These are phyloP conservation scores for Peromyscus attwateri DNA, from an alignment of 2,797 vertebrate genomes.

Conservation along the genomic window DNA sequence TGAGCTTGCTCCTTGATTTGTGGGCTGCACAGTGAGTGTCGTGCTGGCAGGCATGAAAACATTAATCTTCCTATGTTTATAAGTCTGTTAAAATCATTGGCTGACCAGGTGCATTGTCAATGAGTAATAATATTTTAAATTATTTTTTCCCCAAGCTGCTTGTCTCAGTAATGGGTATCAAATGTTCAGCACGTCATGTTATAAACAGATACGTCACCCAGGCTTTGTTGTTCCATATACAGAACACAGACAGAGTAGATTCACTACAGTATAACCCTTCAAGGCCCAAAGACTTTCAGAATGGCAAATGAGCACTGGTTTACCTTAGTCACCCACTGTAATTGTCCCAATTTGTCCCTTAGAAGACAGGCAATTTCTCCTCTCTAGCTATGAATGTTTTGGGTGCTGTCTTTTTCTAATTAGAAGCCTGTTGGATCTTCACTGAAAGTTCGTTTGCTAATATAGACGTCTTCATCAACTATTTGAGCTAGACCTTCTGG, in stretches of 20 bases:
- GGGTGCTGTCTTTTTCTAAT: background rate
- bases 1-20: background rate
- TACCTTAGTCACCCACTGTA: background rate
- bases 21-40: background rate
- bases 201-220: background rate
- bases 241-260: background rate
- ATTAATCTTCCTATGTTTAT: background rate
- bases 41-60: background rate
- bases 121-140: slow-evolving; percentile 10
- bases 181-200: background rate
- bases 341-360: background rate
- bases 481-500: background rate
- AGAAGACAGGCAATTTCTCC: background rate
- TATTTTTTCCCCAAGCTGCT: background rate
- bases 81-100: background rate
- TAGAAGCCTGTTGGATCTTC: background rate
- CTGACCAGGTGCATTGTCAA: background rate
- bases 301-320: background rate
- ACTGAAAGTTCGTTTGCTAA: background rate
- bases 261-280: background rate
- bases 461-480: background rate
- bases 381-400: background rate
- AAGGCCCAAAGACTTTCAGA: background rate
- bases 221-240: background rate
- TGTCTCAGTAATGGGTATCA: background rate